Evolutionary conservation across 2,797 vertebrate genomes (phyloP).

Genomic region (Sebastes iracundus): DNA sequence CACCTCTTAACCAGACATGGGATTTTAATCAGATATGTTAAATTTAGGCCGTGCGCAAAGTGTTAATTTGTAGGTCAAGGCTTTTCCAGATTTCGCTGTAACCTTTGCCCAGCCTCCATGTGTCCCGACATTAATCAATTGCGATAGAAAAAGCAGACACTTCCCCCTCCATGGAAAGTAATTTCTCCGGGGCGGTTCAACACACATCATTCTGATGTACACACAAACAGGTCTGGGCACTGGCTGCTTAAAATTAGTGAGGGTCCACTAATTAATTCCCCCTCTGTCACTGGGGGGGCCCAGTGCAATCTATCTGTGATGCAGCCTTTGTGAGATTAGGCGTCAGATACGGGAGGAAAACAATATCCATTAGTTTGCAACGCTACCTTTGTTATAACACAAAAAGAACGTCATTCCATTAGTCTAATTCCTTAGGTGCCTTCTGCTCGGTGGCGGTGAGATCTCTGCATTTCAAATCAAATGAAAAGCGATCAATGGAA

Average conservation of each 20-base stretch:
- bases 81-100: constrained; percentile 64
- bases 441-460: constrained; percentile 56
- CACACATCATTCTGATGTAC: constrained; percentile 61
- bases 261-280: constrained; percentile 81
- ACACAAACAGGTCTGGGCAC: constrained; percentile 70
- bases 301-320: constrained; percentile 74
- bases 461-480: constrained; percentile 78
- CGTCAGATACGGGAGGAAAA: constrained; percentile 77
- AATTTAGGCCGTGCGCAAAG: constrained; percentile 63
- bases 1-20: constrained; percentile 65
- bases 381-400: constrained; percentile 71
- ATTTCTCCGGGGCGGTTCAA: constrained; percentile 73
- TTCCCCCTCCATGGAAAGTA: constrained; percentile 61
- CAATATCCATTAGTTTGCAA: constrained; percentile 81
- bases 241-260: constrained; percentile 78
- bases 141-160: constrained; percentile 57
- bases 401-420: constrained; percentile 67
- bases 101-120: constrained; percentile 73
- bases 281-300: constrained; percentile 69
- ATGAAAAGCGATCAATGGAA: constrained; percentile 79
- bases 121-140: constrained; percentile 81
- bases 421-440: constrained; percentile 78
- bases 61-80: constrained; percentile 80
- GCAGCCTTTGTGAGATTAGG: constrained; percentile 77
- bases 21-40: constrained; percentile 79